Evolutionary conservation across 2,113 vertebrate species (phyloP).

Genomic region (Onychostoma macrolepis): DNA sequence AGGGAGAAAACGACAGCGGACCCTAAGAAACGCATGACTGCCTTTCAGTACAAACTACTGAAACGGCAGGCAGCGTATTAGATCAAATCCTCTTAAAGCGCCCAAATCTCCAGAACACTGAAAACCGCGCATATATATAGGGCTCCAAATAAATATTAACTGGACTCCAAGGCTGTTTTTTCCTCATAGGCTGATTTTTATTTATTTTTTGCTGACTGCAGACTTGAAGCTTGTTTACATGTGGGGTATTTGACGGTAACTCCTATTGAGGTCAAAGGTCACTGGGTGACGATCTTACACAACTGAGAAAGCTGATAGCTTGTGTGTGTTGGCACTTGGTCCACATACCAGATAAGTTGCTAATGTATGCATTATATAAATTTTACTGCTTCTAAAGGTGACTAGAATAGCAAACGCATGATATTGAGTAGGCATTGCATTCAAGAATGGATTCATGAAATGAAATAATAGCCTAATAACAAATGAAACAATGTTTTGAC

Average conservation of each 20-base stretch:
- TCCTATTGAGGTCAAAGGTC: conserved; percentile 15
- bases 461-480: background rate
- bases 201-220: conserved; percentile 52
- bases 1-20: conserved; percentile 68
- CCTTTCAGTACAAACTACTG: conserved; percentile 58
- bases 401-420: background rate
- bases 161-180: conserved; percentile 30
- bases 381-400: background rate
- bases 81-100: conserved; percentile 14
- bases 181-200: conserved; percentile 29
- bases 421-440: background rate
- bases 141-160: conserved; percentile 60
- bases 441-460: background rate
- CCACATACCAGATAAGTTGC: background rate
- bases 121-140: conserved; percentile 8
- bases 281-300: conserved; percentile 2
- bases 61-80: conserved; percentile 46
- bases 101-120: background rate
- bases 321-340: background rate
- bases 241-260: background rate
- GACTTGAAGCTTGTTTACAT: background rate
- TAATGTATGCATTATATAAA: background rate
- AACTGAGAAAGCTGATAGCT: conserved; percentile 22
- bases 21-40: conserved; percentile 68
- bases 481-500: background rate